Evolutionary conservation across 2,113 vertebrate genomes (phyloP).

Genomic region (Pica pica): DNA sequence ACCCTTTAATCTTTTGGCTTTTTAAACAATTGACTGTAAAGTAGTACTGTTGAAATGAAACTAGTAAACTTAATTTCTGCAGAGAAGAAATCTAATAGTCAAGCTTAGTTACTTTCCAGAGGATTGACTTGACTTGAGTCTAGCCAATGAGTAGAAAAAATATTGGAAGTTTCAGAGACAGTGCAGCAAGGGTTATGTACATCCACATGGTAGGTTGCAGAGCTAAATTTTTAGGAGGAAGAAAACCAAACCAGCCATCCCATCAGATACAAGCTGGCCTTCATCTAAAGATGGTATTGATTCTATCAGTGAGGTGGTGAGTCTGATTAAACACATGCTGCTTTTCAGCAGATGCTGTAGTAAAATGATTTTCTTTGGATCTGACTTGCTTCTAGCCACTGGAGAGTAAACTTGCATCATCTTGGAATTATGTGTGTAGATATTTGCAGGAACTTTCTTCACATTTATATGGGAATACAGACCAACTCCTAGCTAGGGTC

Average conservation of each 20-base stretch:
- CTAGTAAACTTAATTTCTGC: accelerated
- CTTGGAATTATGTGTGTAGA: neutral
- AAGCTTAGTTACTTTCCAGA: neutral
- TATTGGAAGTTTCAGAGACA: neutral
- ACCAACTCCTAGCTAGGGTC: neutral
- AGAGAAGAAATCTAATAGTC: neutral
- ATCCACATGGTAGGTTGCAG: neutral
- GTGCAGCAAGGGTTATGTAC: neutral
- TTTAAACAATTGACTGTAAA: neutral
- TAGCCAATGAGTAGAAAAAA: neutral
- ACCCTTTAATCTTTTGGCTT: accelerated
- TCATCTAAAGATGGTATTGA: neutral
- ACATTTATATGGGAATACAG: neutral
- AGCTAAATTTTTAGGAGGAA: neutral
- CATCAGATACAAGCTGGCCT: neutral
- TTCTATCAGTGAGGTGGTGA: neutral
- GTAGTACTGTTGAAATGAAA: neutral
- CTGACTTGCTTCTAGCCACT: neutral
- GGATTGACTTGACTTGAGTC: neutral
- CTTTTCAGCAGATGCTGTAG: neutral
- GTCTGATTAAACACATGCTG: neutral
- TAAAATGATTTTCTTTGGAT: neutral
- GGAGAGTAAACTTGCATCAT: neutral
- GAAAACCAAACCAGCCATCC: accelerated
- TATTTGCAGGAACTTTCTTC: neutral